phyloP scores from a whole-genome alignment of 2,113 vertebrate genomes.

The Motacilla alba region DNA sequence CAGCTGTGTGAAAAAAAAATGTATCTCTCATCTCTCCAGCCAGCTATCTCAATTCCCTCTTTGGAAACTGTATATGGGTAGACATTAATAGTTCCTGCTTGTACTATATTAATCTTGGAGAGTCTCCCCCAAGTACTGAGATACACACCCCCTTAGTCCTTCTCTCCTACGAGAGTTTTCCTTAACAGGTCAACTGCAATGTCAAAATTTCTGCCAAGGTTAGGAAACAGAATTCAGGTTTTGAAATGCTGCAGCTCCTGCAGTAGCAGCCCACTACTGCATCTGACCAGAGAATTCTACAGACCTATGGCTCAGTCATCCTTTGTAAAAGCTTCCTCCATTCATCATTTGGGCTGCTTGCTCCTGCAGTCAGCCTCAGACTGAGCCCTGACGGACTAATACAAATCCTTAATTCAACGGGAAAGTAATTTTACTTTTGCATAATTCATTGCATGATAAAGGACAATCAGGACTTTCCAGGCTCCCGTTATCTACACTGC shows the following conservation, averaged over 20 bases:
- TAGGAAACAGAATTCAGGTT: background rate
- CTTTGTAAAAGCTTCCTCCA: background rate
- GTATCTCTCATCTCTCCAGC: background rate
- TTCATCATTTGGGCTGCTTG: background rate
- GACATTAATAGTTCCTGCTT: background rate
- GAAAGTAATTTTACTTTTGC: slow-evolving; percentile 18
- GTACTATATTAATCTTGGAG: background rate
- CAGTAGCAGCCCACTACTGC: background rate
- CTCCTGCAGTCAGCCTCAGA: background rate
- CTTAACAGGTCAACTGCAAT: background rate
- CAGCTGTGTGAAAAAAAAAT: background rate
- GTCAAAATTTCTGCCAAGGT: background rate
- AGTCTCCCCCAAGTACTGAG: background rate
- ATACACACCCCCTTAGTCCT: background rate
- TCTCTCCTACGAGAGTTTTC: background rate
- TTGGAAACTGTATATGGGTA: background rate
- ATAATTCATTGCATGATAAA: slow-evolving; percentile 4
- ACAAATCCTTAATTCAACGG: background rate
- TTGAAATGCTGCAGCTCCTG: background rate
- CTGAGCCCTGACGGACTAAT: background rate
- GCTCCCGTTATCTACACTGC: background rate
- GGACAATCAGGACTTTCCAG: background rate
- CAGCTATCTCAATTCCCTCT: background rate
- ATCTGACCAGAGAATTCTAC: background rate
- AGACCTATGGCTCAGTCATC: background rate